A percentile compares a stretch with the other conserved stretches of the same genome.
These are phyloP conservation scores for Tolypeutes matacus DNA, from an alignment of 2,797 vertebrate genomes.

Conservation along the genomic window DNA sequence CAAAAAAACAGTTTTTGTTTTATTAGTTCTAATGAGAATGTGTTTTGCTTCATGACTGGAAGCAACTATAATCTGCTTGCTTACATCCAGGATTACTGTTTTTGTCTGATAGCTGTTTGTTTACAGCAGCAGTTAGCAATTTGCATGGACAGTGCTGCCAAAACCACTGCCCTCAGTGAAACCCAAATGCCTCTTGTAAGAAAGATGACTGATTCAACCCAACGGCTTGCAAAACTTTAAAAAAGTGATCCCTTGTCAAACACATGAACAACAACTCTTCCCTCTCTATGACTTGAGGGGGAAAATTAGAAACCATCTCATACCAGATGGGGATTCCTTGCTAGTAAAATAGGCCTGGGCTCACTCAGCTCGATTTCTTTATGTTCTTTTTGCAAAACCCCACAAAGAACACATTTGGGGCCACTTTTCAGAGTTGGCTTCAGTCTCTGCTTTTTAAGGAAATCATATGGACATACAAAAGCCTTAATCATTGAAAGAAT, in stretches of 20 bases:
- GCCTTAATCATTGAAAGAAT: constrained; percentile 53
- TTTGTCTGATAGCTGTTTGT: constrained; percentile 72
- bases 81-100: constrained; percentile 32
- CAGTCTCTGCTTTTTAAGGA: constrained; percentile 76
- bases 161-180: constrained; percentile 73
- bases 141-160: constrained; percentile 73
- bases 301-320: constrained; percentile 81
- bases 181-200: constrained; percentile 73
- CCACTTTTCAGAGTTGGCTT: constrained; percentile 79
- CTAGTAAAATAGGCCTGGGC: constrained; percentile 71
- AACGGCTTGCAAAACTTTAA: constrained; percentile 72
- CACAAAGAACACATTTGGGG: constrained; percentile 77
- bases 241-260: constrained; percentile 84
- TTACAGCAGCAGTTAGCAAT: constrained; percentile 76
- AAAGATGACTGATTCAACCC: constrained; percentile 75
- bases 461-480: constrained; percentile 77
- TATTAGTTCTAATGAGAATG: constrained; percentile 55
- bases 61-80: constrained; percentile 15
- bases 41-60: constrained; percentile 46
- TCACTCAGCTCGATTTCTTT: constrained; percentile 68
- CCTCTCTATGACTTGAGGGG: constrained; percentile 73
- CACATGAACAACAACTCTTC: constrained; percentile 82
- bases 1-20: constrained; percentile 3
- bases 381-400: constrained; percentile 72
- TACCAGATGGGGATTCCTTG: constrained; percentile 84